Conservation (phyloP, 2,888 invertebrate species). For the Sarcophaga rosellei region DNA sequence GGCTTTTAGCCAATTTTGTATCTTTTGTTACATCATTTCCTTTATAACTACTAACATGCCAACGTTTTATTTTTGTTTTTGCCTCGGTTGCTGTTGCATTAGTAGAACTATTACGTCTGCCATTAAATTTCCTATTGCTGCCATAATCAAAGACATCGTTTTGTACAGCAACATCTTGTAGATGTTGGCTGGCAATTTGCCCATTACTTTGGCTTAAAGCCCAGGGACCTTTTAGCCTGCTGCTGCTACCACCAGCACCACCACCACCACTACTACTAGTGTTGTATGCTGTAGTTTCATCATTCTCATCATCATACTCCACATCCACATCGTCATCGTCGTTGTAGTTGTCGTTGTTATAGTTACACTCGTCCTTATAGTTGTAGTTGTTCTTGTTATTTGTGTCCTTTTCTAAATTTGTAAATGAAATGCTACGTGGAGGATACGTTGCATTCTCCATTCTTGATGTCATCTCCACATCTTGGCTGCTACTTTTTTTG, state of each 20-base stretch:
- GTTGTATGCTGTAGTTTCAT: conserved; percentile 49
- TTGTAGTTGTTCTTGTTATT: background rate
- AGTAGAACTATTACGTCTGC: conserved; percentile 56
- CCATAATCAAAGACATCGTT: conserved; percentile 51
- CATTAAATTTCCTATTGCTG: conserved; percentile 55
- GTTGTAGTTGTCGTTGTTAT: conserved; percentile 45
- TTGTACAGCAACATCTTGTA: conserved; percentile 53
- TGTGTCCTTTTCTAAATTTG: conserved; percentile 62
- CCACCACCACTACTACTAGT: too few relatives aligned
- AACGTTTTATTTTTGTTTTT: conserved; percentile 53
- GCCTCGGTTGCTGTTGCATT: conserved; percentile 2
- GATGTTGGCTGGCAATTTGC: conserved; percentile 70
- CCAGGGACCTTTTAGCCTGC: conserved; percentile 55
- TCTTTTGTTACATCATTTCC: conserved; percentile 62
- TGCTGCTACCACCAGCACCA: background rate
- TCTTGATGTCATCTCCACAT: conserved; percentile 37
- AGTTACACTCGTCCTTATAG: background rate
- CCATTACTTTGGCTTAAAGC: conserved; percentile 72
- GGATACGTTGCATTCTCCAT: conserved; percentile 67
- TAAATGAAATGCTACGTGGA: conserved; percentile 71
- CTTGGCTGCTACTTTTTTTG: conserved; percentile 48
- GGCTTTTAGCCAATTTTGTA: conserved; percentile 62
- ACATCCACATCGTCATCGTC: background rate
- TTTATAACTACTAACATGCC: conserved; percentile 52
- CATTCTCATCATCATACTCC: background rate